Percentiles rank a stretch among this genome's conserved stretches.
phyloP scores from a whole-genome alignment of 2,888 invertebrate genomes.

The Mythimna vitellina region DNA sequence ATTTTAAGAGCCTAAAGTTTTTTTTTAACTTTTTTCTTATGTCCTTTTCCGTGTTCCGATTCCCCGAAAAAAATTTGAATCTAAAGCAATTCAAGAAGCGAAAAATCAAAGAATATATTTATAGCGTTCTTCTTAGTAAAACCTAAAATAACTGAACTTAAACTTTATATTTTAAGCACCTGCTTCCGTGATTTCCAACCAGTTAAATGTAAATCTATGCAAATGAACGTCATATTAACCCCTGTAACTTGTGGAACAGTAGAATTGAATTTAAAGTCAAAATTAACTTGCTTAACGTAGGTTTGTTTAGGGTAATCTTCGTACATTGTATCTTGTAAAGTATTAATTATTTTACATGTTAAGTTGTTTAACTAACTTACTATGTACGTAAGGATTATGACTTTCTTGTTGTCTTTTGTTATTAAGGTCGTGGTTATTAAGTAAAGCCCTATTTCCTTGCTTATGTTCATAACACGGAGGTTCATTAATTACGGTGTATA shows the following conservation, averaged over 20 bases:
- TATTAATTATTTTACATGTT: conserved; percentile 17
- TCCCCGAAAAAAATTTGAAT: neutral
- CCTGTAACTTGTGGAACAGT: conserved; percentile 14
- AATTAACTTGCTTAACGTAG: conserved; percentile 13
- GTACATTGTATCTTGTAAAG: neutral
- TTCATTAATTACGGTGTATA: neutral
- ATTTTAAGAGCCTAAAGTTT: neutral
- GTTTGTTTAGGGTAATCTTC: conserved; percentile 26
- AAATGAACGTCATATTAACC: conserved; percentile 24
- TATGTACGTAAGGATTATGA: neutral
- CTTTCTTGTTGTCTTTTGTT: neutral
- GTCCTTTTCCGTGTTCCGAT: no score
- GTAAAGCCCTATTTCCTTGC: neutral
- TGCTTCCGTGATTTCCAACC: neutral
- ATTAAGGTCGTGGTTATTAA: neutral
- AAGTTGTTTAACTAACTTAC: conserved; percentile 7
- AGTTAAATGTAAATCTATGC: conserved; percentile 42
- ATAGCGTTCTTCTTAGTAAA: neutral
- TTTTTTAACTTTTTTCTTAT: no score
- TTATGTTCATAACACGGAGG: neutral
- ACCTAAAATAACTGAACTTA: neutral
- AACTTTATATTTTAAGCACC: no score
- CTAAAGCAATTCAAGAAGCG: no score
- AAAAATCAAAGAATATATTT: neutral
- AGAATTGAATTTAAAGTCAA: conserved; percentile 26